Evolutionary conservation across 1,140 invertebrate genomes (phyloP).

Genomic region (Conopomorpha cramerella): DNA sequence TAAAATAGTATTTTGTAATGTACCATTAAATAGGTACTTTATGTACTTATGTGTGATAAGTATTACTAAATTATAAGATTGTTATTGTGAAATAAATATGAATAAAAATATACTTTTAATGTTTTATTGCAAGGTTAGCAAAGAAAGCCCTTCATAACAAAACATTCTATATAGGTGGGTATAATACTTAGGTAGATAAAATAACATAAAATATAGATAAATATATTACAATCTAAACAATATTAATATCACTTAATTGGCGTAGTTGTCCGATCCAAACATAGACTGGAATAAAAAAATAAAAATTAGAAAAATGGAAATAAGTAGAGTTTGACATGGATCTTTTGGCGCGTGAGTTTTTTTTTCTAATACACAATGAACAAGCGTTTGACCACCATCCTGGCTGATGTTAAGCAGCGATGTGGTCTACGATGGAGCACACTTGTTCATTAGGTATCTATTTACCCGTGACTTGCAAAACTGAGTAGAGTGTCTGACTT

Average conservation of each 20-base stretch:
- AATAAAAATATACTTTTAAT: neutral
- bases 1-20: neutral
- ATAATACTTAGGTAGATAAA: neutral
- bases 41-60: neutral
- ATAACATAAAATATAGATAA: conserved; percentile 1
- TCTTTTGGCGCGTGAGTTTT: too few relatives aligned
- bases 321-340: too few relatives aligned
- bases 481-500: too few relatives aligned
- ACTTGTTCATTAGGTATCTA: too few relatives aligned
- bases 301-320: conserved; percentile 7
- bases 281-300: conserved; percentile 46
- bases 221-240: conserved; percentile 5
- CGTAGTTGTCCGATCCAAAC: conserved; percentile 48
- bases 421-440: too few relatives aligned
- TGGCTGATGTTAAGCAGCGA: too few relatives aligned
- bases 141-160: too few relatives aligned
- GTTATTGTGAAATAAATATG: neutral
- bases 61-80: neutral
- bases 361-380: too few relatives aligned
- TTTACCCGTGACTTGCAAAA: too few relatives aligned
- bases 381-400: too few relatives aligned
- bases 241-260: neutral
- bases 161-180: neutral
- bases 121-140: neutral
- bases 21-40: neutral